Base-by-base conservation (phyloP, 2,888 invertebrate genomes). In the Pedicia rivosa region DNA sequence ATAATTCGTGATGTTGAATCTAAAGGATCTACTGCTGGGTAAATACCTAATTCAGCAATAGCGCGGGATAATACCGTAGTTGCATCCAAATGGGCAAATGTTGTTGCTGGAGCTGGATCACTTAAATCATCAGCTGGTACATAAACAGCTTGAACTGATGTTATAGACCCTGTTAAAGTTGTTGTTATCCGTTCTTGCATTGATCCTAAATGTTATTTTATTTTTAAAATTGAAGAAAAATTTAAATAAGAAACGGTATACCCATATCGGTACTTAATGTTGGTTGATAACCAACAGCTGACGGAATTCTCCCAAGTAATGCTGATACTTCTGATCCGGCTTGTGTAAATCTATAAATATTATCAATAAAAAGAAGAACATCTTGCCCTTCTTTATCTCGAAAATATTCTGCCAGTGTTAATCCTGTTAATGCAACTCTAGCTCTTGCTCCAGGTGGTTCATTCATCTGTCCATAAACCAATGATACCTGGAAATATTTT, bases 121-220 rank as follows among this genome's bases (percentile, higher is more conserved):
- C 90, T 91, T 70, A 92, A 81, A 64, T 92, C 91, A 60, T 92
- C 91, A 61, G 91, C 91, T 28, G 90, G 90, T 53, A 91, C 91
- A 53, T 91, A 90, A 57, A 90, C 87, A 50, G 91, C 91, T 65
- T 90, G 90, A 51, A 92, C 90, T 37, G 90, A 91, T 46, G 91
- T 92, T 56, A 92, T 91, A 50, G 91, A 92, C 48, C 91, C 91
- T 63, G 88, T 88, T 64, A 76, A 86, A 47, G 91, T 91, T 49
- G 91, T 90, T 44, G 91, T 91, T 63, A 92, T 91, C 61, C 91
- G 74, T 63, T 92, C 91, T 74, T 92, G 91, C 88, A 92, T 87
- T 56, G 80, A 77, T 45, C 43, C 43, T 42, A 10, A 10, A 9
- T n/a, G n/a, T n/a, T n/a, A n/a, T n/a, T n/a, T n/a, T n/a, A n/a